Evolutionary conservation across 1,140 invertebrate genomes (phyloP), one percentile per base, ranked within the genome.

Genomic region (Tetranychus cinnabarinus): DNA sequence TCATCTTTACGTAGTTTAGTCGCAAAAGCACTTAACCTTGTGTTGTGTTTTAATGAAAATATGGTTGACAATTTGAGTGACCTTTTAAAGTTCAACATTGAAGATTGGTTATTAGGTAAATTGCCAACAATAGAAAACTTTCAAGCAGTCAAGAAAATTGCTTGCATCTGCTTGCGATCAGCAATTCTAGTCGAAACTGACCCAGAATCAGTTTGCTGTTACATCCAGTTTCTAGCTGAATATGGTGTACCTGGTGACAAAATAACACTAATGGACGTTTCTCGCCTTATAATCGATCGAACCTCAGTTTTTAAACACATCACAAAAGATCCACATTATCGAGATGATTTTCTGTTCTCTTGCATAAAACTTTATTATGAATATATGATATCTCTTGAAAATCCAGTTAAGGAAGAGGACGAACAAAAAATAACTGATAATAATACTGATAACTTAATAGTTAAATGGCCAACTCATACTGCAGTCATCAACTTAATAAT

Each of bases 101-200:
- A 77, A 63, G 70, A 67, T 48, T 95, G 89, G 90, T 74, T 95
- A 15, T 73, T 86, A 0, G 79, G 81, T 57, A 80, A 83, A 63
- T 76, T 78, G 34, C 72, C 75, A 10, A 65, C 66, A n/a, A 66
- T 77, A 6, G 71, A 74, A 8, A 69, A 72, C 56, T 95, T 67
- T 81, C 72, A 69, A 64, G 31, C 66, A 31, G 68, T 71, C 42
- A 66, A 76, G 4, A 66, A 72, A 65, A 70, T 73, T 68, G 73
- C 73, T 63, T 63, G 64, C 63, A 31, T 31, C 36, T 61, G 10
- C 31, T 56, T 67, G 31, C 23, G 64, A 7, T 58, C 85, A 61
- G 89, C 90, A 5, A 86, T 88, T 69, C 83, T 88, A 66, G 84
- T 92, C 42, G 90, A 96, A 73, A 92, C 88, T 66, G 82, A 85